Evolutionary conservation across 2,888 invertebrate genomes (phyloP).

Genomic region (Netelia melanura): DNA sequence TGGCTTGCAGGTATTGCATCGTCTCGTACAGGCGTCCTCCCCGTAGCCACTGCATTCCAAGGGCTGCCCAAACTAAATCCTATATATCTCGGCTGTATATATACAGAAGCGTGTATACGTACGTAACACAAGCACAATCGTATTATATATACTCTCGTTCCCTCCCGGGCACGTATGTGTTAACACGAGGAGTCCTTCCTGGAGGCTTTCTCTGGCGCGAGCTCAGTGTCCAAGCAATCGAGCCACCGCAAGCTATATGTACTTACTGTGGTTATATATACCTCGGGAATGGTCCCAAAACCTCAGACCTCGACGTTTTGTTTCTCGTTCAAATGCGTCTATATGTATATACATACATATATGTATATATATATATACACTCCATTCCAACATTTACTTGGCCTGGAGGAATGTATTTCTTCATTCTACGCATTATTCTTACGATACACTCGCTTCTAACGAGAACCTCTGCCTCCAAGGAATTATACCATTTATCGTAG

Average conservation of each 20-base stretch:
- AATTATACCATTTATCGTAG: constrained; percentile 2
- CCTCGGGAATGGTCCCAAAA: constrained; percentile 16
- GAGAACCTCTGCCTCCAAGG: neutral
- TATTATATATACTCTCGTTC: constrained; percentile 57
- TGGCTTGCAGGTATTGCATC: constrained; percentile 57
- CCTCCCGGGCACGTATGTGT: constrained; percentile 47
- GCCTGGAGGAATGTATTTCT: constrained; percentile 1
- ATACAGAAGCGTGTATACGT: constrained; percentile 45
- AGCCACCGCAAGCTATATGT: constrained; percentile 49
- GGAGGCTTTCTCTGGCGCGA: constrained; percentile 60
- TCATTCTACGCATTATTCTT: neutral
- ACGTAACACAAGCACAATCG: constrained; percentile 42
- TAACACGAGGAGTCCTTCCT: constrained; percentile 67
- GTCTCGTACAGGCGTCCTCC: constrained; percentile 61
- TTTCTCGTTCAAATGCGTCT: neutral
- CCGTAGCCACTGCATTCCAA: constrained; percentile 80
- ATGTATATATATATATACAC: neutral
- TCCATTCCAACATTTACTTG: constrained; percentile 15
- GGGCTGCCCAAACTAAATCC: constrained; percentile 81
- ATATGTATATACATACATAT: neutral
- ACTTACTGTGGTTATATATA: constrained; percentile 44
- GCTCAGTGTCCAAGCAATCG: constrained; percentile 56
- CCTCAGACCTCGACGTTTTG: constrained; percentile 16
- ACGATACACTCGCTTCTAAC: neutral
- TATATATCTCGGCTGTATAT: constrained; percentile 70